A percentile compares a stretch with the other conserved stretches of the same genome.
Evolutionary conservation across 1,140 invertebrate species (phyloP).

Genomic region (Asbolus verrucosus): DNA sequence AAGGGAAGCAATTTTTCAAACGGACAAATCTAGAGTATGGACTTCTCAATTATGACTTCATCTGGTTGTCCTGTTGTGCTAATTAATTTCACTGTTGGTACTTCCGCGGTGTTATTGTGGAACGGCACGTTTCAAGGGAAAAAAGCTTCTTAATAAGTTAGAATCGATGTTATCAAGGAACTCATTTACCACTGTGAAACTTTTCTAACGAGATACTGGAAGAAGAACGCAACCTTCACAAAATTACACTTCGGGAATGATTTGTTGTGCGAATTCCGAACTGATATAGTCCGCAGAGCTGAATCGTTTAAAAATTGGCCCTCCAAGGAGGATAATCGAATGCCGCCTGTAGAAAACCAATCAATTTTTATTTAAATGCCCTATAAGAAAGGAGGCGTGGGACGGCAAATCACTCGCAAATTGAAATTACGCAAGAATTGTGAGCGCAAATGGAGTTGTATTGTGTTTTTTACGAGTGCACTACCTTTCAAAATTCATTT

Average conservation of each 20-base stretch:
- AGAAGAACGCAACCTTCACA: constrained; percentile 14
- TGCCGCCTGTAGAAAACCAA: neutral
- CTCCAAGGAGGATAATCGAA: neutral
- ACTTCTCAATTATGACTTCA: constrained; percentile 22
- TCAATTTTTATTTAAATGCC: too few relatives aligned
- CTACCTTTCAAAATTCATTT: too few relatives aligned
- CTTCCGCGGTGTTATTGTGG: neutral
- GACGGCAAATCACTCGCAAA: neutral
- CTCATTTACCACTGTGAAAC: constrained; percentile 34
- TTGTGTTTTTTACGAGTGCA: neutral
- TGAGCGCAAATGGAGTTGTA: neutral
- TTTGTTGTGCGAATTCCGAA: constrained; percentile 25
- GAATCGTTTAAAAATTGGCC: too few relatives aligned
- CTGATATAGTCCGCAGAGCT: constrained; percentile 12
- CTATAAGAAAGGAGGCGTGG: neutral
- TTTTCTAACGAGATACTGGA: constrained; percentile 36
- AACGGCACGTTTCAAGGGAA: neutral
- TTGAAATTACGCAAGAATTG: neutral
- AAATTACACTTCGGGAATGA: constrained; percentile 30
- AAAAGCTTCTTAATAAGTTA: constrained; percentile 30
- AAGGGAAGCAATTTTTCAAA: constrained; percentile 25
- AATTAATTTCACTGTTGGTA: constrained; percentile 14
- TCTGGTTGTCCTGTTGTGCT: constrained; percentile 2
- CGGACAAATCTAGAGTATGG: constrained; percentile 15
- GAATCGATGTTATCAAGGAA: constrained; percentile 32